Conservation (phyloP, 23 tunicate species). For the Oikopleura dioica region DNA sequence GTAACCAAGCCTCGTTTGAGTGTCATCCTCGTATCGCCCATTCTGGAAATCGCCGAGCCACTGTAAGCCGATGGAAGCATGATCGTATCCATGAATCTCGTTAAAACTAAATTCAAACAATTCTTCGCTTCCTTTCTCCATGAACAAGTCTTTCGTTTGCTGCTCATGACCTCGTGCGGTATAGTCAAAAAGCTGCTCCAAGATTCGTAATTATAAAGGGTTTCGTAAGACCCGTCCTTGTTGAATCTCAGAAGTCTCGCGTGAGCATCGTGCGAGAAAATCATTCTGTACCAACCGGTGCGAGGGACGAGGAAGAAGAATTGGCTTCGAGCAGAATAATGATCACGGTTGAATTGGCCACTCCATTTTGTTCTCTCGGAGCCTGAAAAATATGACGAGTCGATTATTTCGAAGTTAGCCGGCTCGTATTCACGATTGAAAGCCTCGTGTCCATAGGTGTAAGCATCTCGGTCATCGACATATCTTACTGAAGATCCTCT, state of each 20-base stretch:
- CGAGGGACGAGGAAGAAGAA: neutral
- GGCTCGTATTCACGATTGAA: too few species aligned
- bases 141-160: neutral
- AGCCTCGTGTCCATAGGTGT: too few species aligned
- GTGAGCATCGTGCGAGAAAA: neutral
- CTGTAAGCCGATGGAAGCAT: neutral
- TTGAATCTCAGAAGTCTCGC: neutral
- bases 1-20: too few species aligned
- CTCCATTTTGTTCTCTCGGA: too few species aligned
- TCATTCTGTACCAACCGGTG: neutral
- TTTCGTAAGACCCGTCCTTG: neutral
- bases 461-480: too few species aligned
- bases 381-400: too few species aligned
- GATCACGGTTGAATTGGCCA: neutral
- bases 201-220: neutral
- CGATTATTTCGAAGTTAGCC: neutral
- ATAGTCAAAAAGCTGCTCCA: neutral
- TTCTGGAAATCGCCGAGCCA: neutral
- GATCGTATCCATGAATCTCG: neutral
- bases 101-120: neutral
- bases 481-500: neutral
- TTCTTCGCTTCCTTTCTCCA: neutral
- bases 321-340: neutral
- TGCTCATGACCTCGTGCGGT: neutral
- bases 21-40: too few species aligned